Evolutionary conservation across 2,113 vertebrate genomes (phyloP), one percentile per base, ranked within the genome.

Genomic region (Lophotis ruficrista): DNA sequence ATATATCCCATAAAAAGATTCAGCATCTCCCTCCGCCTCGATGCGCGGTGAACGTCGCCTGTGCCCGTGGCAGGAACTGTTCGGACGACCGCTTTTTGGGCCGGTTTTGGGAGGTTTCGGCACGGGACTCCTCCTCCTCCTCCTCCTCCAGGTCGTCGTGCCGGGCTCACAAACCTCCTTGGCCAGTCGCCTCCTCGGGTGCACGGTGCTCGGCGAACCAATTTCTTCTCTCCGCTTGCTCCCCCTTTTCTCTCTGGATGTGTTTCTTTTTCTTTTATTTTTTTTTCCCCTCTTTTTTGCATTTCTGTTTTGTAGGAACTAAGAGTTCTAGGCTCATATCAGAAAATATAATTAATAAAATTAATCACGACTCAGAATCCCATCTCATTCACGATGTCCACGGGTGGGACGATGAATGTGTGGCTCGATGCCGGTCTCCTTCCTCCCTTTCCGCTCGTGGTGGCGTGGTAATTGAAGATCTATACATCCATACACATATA

Each of bases 261-360:
- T 68, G 80, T 62, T n/a, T 35, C 24, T 15, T 18, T 31, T 45
- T 48, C 3, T 12, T 3, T 18, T 19, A 33, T 65, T 28, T 33
- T 35, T 27, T 31, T 9, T 8, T 64, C 66, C 30, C 87, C 41
- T 47, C n/a, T 27, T 60, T 87, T 82, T 94, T 94, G 96, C 93
- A 51, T 91, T 92, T 97, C 93, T 95, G 81, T 97, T 96, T 80
- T 96, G 96, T 97, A 96, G 96, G 94, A 97, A 96, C 97, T 98
- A 98, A 97, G 91, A 97, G 97, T 96, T 97, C 97, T 97, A 98
- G 96, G 96, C 96, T 97, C 94, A 24, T 97, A 96, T 97, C 98
- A 96, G 97, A 98, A 98, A 98, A 98, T 97, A 98, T 97, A 98
- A 98, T 98, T 97, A 98, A 98, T 97, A 96, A 98, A 98, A 98